A percentile compares a stretch with the other conserved stretches of the same genome.
Conservation (phyloP, 92 coral and sea anemone species). For the Epizoanthus stellaris region DNA sequence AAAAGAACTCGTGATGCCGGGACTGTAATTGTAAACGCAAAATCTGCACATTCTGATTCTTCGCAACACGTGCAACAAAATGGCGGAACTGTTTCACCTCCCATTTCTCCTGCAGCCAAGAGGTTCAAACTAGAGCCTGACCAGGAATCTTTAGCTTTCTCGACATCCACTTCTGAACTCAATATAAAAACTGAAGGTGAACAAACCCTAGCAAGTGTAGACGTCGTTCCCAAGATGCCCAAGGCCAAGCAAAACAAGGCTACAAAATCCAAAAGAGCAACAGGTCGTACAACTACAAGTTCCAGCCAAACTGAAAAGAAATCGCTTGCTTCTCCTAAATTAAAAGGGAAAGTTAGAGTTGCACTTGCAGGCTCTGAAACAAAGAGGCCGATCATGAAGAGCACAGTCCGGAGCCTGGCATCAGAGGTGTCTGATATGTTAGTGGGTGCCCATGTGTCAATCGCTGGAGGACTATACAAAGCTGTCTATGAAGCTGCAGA, state of each 20-base stretch:
- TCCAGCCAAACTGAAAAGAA: background rate
- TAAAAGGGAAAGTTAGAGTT: background rate
- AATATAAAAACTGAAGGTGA: background rate
- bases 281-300: background rate
- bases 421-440: slow-evolving; percentile 46
- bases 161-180: background rate
- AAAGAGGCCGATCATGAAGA: background rate
- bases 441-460: slow-evolving; percentile 95
- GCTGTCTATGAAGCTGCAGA: slow-evolving; percentile 78
- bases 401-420: background rate
- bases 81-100: background rate
- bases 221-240: background rate
- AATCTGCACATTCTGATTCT: background rate
- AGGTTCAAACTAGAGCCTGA: background rate
- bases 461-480: slow-evolving; percentile 83
- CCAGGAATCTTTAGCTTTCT: background rate
- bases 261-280: background rate
- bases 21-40: background rate
- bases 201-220: background rate
- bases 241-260: background rate
- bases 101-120: background rate
- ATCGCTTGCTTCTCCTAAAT: background rate
- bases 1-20: slow-evolving; percentile 12
- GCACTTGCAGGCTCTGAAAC: background rate
- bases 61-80: background rate